These are phyloP conservation scores for Furnarius figulus DNA, from an alignment of 2,113 vertebrate genomes.

Conservation along the genomic window DNA sequence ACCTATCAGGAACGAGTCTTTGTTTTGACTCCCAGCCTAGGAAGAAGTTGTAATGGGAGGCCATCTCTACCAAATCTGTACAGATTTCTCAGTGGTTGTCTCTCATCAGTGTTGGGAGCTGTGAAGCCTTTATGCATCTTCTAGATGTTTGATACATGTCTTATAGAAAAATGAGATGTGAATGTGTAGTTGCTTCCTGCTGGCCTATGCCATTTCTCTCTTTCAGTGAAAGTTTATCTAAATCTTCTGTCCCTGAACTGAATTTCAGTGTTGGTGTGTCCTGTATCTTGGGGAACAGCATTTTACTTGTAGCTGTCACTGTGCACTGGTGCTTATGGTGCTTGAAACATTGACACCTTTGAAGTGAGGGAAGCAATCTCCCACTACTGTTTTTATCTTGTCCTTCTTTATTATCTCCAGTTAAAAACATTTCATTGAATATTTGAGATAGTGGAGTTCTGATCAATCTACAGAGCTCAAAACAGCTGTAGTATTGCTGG, in stretches of 20 bases:
- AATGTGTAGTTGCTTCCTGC: background rate
- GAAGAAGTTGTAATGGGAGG: background rate
- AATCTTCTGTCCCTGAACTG: background rate
- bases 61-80: background rate
- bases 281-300: background rate
- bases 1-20: background rate
- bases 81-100: background rate
- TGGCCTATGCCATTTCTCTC: background rate
- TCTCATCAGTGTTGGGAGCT: background rate
- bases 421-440: background rate
- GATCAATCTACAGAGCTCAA: background rate
- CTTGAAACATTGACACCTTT: background rate
- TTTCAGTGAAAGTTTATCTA: background rate
- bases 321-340: background rate
- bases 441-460: background rate
- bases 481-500: background rate
- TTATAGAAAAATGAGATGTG: background rate
- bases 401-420: background rate
- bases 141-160: background rate
- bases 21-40: background rate
- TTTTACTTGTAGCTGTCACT: background rate
- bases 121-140: background rate
- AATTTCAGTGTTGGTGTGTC: background rate
- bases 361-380: background rate
- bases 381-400: background rate